Evolutionary conservation across 2,113 vertebrate genomes (phyloP), one percentile per base, ranked within the genome.

Genomic region (Pituophis catenifer): DNA sequence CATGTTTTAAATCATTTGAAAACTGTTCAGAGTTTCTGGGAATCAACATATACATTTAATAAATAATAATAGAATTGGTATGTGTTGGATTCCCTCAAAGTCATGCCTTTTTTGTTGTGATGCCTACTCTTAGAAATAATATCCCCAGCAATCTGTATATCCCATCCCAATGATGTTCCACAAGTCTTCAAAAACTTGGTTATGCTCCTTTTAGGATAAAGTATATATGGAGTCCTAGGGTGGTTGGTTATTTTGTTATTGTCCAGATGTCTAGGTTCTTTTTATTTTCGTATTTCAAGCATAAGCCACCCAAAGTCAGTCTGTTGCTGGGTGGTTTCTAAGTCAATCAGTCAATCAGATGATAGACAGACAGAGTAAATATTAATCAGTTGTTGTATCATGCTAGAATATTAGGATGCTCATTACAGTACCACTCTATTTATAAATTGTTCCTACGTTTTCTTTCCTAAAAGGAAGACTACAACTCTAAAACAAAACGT

Each of bases 391-490:
- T 21, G 15, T 52, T 75, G 10, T 21, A 2, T n/a, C 86, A 26
- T 62, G 9, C 21, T 92, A 55, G 92, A 89, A 92, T 57, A 59
- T 85, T 75, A 86, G 57, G 24, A 38, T 93, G 75, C 93, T 90
- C 89, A 44, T 62, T 48, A 70, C 65, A 70, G 62, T 62, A 8
- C 15, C 62, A 62, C 8, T 88, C 62, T 7, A 29, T 58, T 5
- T 48, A 55, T 85, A 48, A 44, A 86, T n/a, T 86, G 26, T 86
- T n/a, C n/a, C 87, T 88, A 88, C 13, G 52, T 92, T 91, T 88
- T 0, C 3, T 92, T 94, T 95, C 23, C 38, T 91, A 94, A 59
- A 91, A 95, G 96, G 93, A 93, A 29, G 24, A 94, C 38, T 92
- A 94, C 54, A 81, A 94, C 88, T 8, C 70, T 15, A 89, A 54